Evolutionary conservation across 1,140 invertebrate genomes (phyloP).

Genomic region (Latrodectus geometricus): DNA sequence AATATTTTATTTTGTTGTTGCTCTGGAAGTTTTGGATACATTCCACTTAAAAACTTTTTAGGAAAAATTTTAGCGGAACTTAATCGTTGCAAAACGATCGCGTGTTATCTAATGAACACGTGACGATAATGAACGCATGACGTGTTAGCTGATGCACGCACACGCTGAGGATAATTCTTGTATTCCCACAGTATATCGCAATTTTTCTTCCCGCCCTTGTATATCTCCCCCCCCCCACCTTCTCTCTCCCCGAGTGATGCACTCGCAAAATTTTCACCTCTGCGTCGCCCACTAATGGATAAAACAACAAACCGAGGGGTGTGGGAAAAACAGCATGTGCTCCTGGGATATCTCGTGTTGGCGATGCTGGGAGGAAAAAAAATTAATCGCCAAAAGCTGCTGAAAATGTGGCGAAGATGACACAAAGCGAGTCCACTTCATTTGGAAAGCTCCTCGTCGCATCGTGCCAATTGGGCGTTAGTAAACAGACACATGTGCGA

Average conservation of each 20-base stretch:
- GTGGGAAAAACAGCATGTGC: constrained; percentile 17
- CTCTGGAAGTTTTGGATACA: too few species aligned
- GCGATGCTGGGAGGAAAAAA: not conserved
- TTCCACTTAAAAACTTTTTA: too few species aligned
- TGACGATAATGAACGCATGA: not conserved
- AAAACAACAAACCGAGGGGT: constrained; percentile 1
- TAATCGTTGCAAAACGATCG: not conserved
- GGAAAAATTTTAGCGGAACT: too few species aligned
- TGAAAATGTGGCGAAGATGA: not conserved
- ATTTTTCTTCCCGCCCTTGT: not conserved
- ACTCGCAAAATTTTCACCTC: not conserved
- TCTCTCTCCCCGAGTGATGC: not conserved
- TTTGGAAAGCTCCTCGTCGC: constrained; percentile 6
- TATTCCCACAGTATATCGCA: not conserved
- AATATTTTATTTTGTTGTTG: too few species aligned
- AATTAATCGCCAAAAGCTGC: not conserved
- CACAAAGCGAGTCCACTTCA: not conserved
- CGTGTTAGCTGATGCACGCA: not conserved
- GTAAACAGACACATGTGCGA: constrained; percentile 11
- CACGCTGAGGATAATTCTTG: not conserved
- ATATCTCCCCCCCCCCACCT: too few species aligned
- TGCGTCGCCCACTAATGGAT: not conserved
- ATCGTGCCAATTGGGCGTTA: constrained; percentile 40
- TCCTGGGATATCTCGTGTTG: not conserved
- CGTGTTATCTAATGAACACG: not conserved